phyloP scores from a whole-genome alignment of 2,113 vertebrate genomes.

The Boulengeromyrus knoepffleri region DNA sequence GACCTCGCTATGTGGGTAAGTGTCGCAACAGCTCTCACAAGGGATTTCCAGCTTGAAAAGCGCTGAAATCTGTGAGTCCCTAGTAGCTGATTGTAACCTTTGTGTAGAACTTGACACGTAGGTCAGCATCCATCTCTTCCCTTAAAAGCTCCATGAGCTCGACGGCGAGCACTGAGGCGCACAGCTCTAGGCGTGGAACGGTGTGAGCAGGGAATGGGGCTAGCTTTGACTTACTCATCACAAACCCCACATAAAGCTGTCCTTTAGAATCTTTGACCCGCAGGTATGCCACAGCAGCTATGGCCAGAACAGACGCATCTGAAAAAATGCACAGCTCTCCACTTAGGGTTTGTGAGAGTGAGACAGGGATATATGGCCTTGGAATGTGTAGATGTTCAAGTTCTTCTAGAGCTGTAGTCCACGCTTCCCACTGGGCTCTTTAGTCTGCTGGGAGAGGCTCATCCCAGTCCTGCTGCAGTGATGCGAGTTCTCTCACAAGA shows the following conservation, averaged over 20 bases:
- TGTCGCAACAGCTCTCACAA: no score
- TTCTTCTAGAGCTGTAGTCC: no score
- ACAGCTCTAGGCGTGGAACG: conserved; percentile 5
- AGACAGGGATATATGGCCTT: no score
- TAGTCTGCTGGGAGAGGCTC: no score
- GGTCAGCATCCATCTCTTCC: neutral
- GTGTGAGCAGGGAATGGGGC: conserved; percentile 8
- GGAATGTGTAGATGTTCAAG: no score
- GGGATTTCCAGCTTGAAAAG: no score
- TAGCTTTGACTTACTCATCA: neutral
- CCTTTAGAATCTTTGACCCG: neutral
- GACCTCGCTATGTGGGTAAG: no score
- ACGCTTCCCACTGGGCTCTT: no score
- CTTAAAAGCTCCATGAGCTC: conserved; percentile 15
- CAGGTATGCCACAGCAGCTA: neutral
- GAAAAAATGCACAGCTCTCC: conserved; percentile 2
- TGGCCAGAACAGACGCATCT: neutral
- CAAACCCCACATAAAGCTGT: neutral
- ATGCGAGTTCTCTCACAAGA: neutral
- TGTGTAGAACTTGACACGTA: neutral
- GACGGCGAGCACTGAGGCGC: conserved; percentile 13
- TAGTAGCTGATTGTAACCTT: no score
- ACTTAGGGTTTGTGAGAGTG: no score
- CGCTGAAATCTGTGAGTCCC: no score
- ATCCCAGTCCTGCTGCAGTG: neutral